A percentile compares a stretch with the other conserved stretches of the same genome.
Conservation (phyloP, 2,888 invertebrate species). For the Cerceris ruficornis region DNA sequence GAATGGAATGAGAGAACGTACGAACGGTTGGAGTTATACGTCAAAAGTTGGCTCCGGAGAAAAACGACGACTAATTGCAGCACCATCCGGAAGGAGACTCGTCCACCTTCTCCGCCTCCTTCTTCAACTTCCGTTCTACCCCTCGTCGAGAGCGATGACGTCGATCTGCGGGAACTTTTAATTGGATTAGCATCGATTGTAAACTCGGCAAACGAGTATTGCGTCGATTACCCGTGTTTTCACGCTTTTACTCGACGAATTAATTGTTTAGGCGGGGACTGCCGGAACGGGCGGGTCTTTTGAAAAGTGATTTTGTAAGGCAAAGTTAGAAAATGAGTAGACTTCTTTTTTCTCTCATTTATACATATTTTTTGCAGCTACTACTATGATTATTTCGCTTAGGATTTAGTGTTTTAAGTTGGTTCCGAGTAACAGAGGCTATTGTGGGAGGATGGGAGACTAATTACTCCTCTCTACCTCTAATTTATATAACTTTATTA, state of each 20-base stretch:
- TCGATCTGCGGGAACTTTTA: conserved; percentile 26
- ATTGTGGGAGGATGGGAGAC: too few relatives aligned
- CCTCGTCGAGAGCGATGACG: conserved; percentile 4
- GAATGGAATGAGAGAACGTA: neutral
- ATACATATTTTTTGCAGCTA: too few relatives aligned
- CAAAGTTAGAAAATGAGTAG: too few relatives aligned
- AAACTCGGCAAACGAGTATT: conserved; percentile 31
- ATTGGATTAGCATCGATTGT: conserved; percentile 58
- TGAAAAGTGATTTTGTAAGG: too few relatives aligned
- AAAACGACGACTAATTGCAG: conserved; percentile 57
- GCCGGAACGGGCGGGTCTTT: too few relatives aligned
- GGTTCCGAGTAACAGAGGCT: too few relatives aligned
- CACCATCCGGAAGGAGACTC: conserved; percentile 22
- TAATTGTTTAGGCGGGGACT: neutral
- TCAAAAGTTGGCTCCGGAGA: conserved; percentile 35
- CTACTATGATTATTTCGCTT: too few relatives aligned
- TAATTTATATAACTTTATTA: too few relatives aligned
- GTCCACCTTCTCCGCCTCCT: neutral
- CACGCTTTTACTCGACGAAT: neutral
- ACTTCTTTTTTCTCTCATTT: too few relatives aligned
- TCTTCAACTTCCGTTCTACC: conserved; percentile 41
- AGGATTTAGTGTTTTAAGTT: too few relatives aligned
- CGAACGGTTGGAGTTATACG: neutral
- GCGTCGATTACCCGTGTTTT: conserved; percentile 6
- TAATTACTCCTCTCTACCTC: too few relatives aligned